Conservation (phyloP, 2,113 vertebrate genomes). For the Hemiscyllium ocellatum region DNA sequence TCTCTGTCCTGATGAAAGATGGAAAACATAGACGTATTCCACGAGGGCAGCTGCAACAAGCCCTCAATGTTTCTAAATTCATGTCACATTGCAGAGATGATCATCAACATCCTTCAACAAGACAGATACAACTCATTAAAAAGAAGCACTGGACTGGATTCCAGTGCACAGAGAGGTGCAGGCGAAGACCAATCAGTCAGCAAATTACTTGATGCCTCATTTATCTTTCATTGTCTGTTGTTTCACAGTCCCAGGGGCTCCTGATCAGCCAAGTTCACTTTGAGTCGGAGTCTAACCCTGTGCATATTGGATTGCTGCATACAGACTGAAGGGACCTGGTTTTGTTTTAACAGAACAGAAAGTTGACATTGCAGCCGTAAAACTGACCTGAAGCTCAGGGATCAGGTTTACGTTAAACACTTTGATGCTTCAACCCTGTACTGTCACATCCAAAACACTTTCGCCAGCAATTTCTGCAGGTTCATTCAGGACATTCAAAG, state of each 20-base stretch:
- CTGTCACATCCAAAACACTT: not conserved
- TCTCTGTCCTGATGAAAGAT: not conserved
- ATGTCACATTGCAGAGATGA: not conserved
- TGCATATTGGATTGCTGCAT: not conserved
- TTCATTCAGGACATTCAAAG: no score
- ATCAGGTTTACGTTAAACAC: not conserved
- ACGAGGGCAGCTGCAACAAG: not conserved
- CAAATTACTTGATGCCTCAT: constrained; percentile 24
- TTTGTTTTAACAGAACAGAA: not conserved
- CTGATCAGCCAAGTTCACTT: not conserved
- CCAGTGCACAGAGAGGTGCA: not conserved
- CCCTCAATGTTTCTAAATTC: not conserved
- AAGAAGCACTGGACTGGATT: not conserved
- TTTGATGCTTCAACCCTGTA: not conserved
- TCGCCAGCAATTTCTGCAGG: not conserved
- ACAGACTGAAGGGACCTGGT: not conserved
- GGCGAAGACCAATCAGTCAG: not conserved
- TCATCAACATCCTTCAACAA: constrained; percentile 34
- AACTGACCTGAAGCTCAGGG: not conserved
- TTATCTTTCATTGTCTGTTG: not conserved
- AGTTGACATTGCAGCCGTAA: not conserved
- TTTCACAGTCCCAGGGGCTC: not conserved
- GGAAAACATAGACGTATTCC: not conserved
- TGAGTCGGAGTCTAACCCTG: not conserved
- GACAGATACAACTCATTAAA: constrained; percentile 6